Evolutionary conservation across 2,888 invertebrate genomes (phyloP), one percentile per base, ranked within the genome.

Genomic region (Pherbina coryleti): DNA sequence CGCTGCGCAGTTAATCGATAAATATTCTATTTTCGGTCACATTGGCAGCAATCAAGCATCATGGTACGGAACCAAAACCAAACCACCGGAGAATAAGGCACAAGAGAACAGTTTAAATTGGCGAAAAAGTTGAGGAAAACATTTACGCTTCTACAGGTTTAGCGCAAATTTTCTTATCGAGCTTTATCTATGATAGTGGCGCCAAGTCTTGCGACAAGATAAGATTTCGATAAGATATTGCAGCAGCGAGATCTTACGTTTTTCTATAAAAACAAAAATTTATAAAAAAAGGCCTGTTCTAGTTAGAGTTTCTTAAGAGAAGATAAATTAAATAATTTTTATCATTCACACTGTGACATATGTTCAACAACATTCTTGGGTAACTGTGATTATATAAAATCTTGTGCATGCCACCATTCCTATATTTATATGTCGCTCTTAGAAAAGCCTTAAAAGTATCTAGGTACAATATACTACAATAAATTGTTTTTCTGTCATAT

Each of bases 11-110:
- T 22, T 37, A 67, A 66, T 66, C 66, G 37, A 67, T 67, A 67
- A 67, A 67, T 67, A 44, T 66, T 66, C 67, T 67, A 67, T 67
- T 67, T 67, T 67, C 22, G 22, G 17, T 37, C 19, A 37, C 67
- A 44, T 17, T 28, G 19, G 25, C 25, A 19, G 57, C 44, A 44
- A 44, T 44, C 44, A 44, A 44, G 44, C 44, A 44, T 44, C 44
- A 44, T 11, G 44, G 44, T 44, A 11, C 3, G 0, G 14, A 44
- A 11, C 44, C 1, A 44, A 44, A 44, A 14, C 11, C 14, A 44
- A 44, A 44, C 11, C 44, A 11, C 7, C 44, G 14, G 7, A 44
- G 44, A 44, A 44, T 44, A 11, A 8, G 4, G n/a, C 19, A 57
- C 22, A 22, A 17, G 8, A 19, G 3, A 28, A 7, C 22, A 60